Base-by-base conservation (phyloP, 2,113 vertebrate genomes). In the Odocoileus virginianus region DNA sequence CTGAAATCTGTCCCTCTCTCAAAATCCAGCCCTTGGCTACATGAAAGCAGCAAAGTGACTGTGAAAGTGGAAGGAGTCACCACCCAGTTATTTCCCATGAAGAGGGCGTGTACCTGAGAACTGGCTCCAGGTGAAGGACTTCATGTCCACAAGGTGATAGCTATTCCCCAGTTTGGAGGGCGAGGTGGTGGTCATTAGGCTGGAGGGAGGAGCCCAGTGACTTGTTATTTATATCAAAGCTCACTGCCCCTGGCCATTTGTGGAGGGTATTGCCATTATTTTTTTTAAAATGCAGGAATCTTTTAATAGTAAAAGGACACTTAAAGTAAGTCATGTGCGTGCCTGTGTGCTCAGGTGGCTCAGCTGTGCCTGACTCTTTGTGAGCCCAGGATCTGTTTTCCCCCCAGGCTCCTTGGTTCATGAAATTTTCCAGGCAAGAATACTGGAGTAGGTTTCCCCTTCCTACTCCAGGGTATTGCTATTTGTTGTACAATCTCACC, bases 401-500 rank as follows among this genome's bases (percentile, higher is more conserved):
- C 36, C 36, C 10, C 9, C 36, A 43, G 71, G 71, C 36, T 76
- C 71, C 43, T 14, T 40, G n/a, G 36, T 43, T 12, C 36, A 43
- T 25, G 71, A 36, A 43, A 43, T 74, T 74, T 14, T 27, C 71
- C 36, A 76, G 71, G 71, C 23, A 43, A 76, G 71, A 43, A 76
- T 27, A 76, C 11, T 7, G 23, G 23, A 76, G 36, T 76, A 43
- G 71, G 71, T 43, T 76, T 40, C 36, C 71, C 36, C 71, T 76
- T 76, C 11, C 21, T 43, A 74, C 71, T 74, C 67, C 11, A 43
- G 10, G 15, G 33, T 92, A 50, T 16, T 81, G 54, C 16, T 67
- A 54, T 92, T 87, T 94, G 93, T 79, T 81, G 85, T 91, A 74
- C 28, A 50, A 57, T 94, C 6, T 6, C 45, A 6, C 45, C 45